Conservation (phyloP, 1,140 invertebrate species). For the Papilio polyxenes region DNA sequence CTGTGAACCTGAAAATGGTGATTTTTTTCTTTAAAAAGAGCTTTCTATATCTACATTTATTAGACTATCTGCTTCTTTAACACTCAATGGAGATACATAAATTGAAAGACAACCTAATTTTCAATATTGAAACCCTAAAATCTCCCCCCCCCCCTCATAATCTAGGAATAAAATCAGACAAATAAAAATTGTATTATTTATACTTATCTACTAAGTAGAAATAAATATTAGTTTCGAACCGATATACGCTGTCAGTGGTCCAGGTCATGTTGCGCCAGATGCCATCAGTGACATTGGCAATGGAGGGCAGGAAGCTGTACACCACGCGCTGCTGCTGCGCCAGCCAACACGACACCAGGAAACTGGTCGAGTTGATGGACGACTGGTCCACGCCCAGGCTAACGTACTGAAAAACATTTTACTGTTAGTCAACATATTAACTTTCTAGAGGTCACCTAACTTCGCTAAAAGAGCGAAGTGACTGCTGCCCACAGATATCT, state of each 20-base stretch:
- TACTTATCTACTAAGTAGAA: neutral
- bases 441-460: too few species aligned
- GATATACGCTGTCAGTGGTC: conserved; percentile 69
- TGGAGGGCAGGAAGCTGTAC: conserved; percentile 72
- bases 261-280: conserved; percentile 72
- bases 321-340: conserved; percentile 66
- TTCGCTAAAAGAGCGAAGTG: too few species aligned
- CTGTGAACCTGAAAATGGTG: conserved; percentile 81
- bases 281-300: conserved; percentile 67
- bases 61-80: too few species aligned
- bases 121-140: too few species aligned
- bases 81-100: too few species aligned
- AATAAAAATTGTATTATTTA: too few species aligned
- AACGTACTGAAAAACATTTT: conserved; percentile 53
- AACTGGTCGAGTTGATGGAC: conserved; percentile 69
- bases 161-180: too few species aligned
- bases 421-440: neutral
- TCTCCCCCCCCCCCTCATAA: too few species aligned
- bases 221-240: conserved; percentile 46
- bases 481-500: too few species aligned
- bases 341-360: conserved; percentile 76
- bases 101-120: too few species aligned
- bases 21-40: neutral
- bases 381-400: conserved; percentile 70
- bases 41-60: too few species aligned